Evolutionary conservation across 2,113 vertebrate species (phyloP).

Genomic region (Telmatochromis sp.): DNA sequence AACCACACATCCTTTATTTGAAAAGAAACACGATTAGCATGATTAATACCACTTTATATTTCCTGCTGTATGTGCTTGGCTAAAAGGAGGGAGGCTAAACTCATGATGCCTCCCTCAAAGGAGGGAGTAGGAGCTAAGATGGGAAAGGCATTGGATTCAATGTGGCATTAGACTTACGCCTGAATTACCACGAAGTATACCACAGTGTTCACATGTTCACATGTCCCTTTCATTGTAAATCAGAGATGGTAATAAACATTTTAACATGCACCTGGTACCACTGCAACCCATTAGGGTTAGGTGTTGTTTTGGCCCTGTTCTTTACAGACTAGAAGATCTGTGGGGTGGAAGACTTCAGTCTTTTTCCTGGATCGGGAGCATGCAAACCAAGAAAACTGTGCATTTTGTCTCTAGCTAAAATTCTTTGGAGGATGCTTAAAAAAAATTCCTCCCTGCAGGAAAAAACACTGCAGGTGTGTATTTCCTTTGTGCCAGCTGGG

Average conservation of each 20-base stretch:
- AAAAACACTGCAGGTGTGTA: background rate
- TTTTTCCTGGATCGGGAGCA: accelerated
- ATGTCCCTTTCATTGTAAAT: background rate
- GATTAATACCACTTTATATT: background rate
- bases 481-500: background rate
- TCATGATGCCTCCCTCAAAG: background rate
- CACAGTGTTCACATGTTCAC: background rate
- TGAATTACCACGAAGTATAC: background rate
- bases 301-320: accelerated
- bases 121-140: background rate
- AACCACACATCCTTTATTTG: background rate
- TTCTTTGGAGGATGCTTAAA: background rate
- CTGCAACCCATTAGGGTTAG: background rate
- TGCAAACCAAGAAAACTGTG: background rate
- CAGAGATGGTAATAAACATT: accelerated
- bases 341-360: accelerated
- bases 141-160: background rate
- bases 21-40: background rate
- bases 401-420: background rate
- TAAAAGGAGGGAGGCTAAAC: no score
- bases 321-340: background rate
- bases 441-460: background rate
- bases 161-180: background rate
- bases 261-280: background rate
- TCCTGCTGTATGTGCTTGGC: background rate